Evolutionary conservation across 2,888 invertebrate species (phyloP).

Genomic region (Eristalis intricaria): DNA sequence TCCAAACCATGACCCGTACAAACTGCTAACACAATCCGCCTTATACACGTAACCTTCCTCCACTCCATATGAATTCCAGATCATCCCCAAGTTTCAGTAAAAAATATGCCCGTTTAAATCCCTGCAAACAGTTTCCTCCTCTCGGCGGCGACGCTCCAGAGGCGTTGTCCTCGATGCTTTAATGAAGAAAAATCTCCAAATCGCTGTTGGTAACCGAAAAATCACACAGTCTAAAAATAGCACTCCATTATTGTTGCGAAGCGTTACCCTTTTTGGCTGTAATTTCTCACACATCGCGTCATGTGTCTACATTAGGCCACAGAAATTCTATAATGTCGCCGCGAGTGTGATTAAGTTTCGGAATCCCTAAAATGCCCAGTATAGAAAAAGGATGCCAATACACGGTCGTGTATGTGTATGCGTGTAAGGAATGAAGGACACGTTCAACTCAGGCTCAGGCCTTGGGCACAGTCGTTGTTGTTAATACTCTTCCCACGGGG

Average conservation of each 20-base stretch:
- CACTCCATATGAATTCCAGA: not conserved
- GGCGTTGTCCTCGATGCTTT: slow-evolving; percentile 12
- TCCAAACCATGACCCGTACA: not conserved
- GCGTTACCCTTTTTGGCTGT: slow-evolving; percentile 17
- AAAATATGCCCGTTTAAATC: not conserved
- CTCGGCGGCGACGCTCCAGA: not conserved
- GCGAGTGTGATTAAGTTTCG: slow-evolving; percentile 16
- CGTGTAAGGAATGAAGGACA: not conserved
- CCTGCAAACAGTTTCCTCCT: not conserved
- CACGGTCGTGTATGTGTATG: slow-evolving; percentile 2
- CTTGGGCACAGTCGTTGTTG: not conserved
- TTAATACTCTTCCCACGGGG: not conserved
- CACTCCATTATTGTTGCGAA: slow-evolving; percentile 5
- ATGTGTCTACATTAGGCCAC: slow-evolving; percentile 9
- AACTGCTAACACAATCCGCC: not conserved
- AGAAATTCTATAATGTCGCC: slow-evolving; percentile 6
- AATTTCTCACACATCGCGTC: not conserved
- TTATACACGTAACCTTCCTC: not conserved
- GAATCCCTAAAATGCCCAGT: slow-evolving; percentile 20
- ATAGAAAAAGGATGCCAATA: not conserved
- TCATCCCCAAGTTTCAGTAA: not conserved
- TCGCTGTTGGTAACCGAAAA: not conserved
- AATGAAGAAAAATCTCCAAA: slow-evolving; percentile 13
- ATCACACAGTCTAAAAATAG: slow-evolving; percentile 4
- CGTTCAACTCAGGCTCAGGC: not conserved